A percentile compares a stretch with the other conserved stretches of the same genome.
Conservation (phyloP, 2,113 vertebrate genomes). For the Butastur rufipennis region DNA sequence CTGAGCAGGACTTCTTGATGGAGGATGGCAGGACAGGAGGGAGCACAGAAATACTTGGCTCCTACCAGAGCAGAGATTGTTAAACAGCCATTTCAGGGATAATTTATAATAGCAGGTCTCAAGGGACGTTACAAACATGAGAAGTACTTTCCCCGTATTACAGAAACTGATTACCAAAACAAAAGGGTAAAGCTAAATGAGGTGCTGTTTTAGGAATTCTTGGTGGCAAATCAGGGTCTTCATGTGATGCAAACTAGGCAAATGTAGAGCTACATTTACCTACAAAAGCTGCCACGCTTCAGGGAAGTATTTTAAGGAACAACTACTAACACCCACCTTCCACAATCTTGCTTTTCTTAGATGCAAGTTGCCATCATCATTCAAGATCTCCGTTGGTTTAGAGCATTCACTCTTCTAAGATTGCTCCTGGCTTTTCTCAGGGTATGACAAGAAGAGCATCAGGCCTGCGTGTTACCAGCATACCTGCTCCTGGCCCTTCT, state of each 20-base stretch:
- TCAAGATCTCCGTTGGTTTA: not conserved
- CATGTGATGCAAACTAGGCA: not conserved
- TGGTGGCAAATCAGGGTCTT: not conserved
- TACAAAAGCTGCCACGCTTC: not conserved
- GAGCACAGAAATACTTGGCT: not conserved
- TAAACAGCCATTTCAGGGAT: not conserved
- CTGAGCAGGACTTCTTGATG: not conserved
- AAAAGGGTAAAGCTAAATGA: not conserved
- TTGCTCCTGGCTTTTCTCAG: not conserved
- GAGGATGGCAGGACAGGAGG: not conserved
- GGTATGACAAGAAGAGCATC: not conserved
- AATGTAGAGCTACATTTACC: not conserved
- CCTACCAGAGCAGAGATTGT: not conserved
- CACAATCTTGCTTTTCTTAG: not conserved
- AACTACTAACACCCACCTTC: not conserved
- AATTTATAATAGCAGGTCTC: not conserved
- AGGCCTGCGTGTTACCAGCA: fast-evolving
- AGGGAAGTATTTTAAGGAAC: not conserved
- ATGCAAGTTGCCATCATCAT: too few relatives aligned
- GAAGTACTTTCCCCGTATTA: not conserved
- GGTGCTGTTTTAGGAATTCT: not conserved
- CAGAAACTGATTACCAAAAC: not conserved
- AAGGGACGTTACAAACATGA: not conserved
- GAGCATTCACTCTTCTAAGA: not conserved
- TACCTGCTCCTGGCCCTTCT: not conserved